A percentile compares a stretch with the other conserved stretches of the same genome.
phyloP scores from a whole-genome alignment of 1,140 invertebrate genomes.

The Temnothorax nylanderi region DNA sequence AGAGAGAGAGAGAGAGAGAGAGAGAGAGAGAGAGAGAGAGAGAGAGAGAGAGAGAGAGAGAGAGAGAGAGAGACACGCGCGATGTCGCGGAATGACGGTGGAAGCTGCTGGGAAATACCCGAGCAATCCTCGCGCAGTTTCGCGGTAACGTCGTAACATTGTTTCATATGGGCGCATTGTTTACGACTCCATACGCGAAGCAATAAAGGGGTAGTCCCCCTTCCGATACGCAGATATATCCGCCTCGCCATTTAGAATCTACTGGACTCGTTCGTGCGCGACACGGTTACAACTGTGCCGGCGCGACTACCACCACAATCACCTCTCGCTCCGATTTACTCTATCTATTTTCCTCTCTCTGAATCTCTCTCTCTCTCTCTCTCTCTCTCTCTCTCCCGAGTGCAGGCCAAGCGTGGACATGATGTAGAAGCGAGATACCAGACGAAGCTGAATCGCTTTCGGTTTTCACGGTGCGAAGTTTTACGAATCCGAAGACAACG shows the following conservation, averaged over 20 bases:
- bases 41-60: neutral
- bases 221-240: slow-evolving; percentile 56
- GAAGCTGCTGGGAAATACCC: slow-evolving; percentile 46
- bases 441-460: slow-evolving; percentile 28
- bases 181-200: slow-evolving; percentile 62
- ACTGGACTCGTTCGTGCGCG: slow-evolving; percentile 45
- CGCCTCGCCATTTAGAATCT: slow-evolving; percentile 56
- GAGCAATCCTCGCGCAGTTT: slow-evolving; percentile 55
- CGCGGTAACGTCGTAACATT: slow-evolving; percentile 60
- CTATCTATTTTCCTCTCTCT: neutral
- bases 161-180: slow-evolving; percentile 69
- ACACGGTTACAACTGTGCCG: slow-evolving; percentile 38
- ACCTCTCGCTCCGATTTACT: slow-evolving; percentile 18
- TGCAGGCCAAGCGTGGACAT: neutral
- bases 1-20: neutral
- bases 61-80: neutral
- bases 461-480: slow-evolving; percentile 41
- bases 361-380: neutral
- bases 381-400: neutral
- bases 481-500: slow-evolving; percentile 47
- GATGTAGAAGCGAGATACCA: slow-evolving; percentile 13
- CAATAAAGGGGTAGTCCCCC: slow-evolving; percentile 60
- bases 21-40: neutral
- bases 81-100: neutral
- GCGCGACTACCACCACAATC: slow-evolving; percentile 19